Evolutionary conservation across 1,140 invertebrate species (phyloP), one percentile per base, ranked within the genome.

Genomic region (Brachionus plicatilis): DNA sequence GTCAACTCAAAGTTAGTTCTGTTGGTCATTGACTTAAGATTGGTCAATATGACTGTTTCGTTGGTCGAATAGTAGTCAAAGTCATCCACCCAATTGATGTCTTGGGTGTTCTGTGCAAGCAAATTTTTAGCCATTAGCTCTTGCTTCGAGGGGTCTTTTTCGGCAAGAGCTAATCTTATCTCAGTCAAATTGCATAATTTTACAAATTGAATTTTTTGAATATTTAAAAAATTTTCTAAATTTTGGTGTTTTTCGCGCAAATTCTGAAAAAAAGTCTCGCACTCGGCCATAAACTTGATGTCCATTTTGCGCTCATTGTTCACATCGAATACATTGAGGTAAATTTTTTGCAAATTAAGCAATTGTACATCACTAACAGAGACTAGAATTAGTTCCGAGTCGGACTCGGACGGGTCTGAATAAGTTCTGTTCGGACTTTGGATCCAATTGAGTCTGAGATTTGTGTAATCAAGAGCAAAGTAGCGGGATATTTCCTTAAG

Each of bases 261-360:
- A 37, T 66, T 65, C 2, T 17, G 7, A 24, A 24, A 82, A 45
- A 82, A 82, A 3, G 24, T 41, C 41, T 68, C 53, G 47, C 79
- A 82, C 53, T 82, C 53, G 24, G 20, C 41, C 27, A 17, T 20
- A 65, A 45, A 82, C 60, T 82, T 82, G 27, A 37, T 20, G 33
- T 82, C 53, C n/a, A 82, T 60, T 68, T 45, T 41, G 11, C 27
- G 33, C 76, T 65, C 47, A 82, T 24, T 45, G 12, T 82, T 68
- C 65, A 17, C 47, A 60, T 65, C 29, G 20, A 56, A 33, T 43
- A 60, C 41, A 82, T 60, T 65, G 11, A 68, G 60, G 65, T 65
- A 65, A 14, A 47, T 45, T 60, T 82, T 82, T 45, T 82, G 79
- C 27, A 82, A 47, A 27, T 65, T 68, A 65, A 82, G 60, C 29